Evolutionary conservation across 2,888 invertebrate genomes (phyloP), one percentile per base, ranked within the genome.

Genomic region (Diabrotica balteata): DNA sequence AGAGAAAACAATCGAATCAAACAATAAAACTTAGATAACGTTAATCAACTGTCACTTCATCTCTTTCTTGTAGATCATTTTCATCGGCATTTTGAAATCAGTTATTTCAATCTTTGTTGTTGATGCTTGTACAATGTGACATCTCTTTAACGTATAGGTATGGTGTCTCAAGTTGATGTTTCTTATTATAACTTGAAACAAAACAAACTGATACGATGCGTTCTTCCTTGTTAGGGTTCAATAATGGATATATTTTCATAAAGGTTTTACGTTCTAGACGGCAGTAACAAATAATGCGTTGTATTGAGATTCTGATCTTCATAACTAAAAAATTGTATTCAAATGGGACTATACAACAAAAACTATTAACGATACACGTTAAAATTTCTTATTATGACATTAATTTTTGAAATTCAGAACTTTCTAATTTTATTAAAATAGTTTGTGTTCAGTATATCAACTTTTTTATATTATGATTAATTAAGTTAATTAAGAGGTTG

Each of bases 51-150:
- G 68, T 68, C 70, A 68, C 49, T 49, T 63, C 54, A 66, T 52
- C 17, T 42, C 54, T 57, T 63, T 53, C 62, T 66, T 70, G 66
- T 64, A 72, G 67, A 72, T 70, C 72, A 49, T 62, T 70, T 66
- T 70, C 60, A 64, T 70, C 64, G 59, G 49, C 65, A 67, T 68
- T 70, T 70, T 62, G 66, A 72, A 66, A 72, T 72, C 70, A 53
- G 65, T 64, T 67, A 60, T 65, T 72, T 68, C 72, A 63, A 71
- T 69, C 70, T 67, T 63, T 50, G 60, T 22, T 50, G 60, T 22
- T 72, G 72, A 72, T 67, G 54, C 54, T 61, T 42, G 8, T 22
- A 69, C 58, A 67, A 68, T 68, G 50, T 44, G 32, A 51, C 47
- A 57, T 63, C 59, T 58, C 59, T 65, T 64, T 68, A 63, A 57